Base-by-base conservation (phyloP, 2,113 vertebrate genomes). In the Carassius auratus region DNA sequence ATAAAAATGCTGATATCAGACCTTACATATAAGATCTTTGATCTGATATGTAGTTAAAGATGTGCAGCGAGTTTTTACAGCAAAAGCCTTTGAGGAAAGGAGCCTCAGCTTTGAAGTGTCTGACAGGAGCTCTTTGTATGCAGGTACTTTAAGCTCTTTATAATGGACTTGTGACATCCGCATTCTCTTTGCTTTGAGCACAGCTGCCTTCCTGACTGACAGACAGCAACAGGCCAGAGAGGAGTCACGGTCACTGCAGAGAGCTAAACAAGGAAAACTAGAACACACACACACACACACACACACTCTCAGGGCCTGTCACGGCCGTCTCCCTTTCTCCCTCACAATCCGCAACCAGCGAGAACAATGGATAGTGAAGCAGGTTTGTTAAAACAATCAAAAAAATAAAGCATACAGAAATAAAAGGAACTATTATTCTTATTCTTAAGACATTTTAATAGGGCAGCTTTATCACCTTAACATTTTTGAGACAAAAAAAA, bases 161-260 rank as follows among this genome's bases (percentile, higher is more conserved):
- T 30, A 82, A 36, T 21, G 26, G 62, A 82, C 62, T 36, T 21
- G 23, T 55, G 64, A 82, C 80, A 36, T 82, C 80, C 45, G 48
- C 80, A 55, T 82, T 82, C 64, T 48, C 69, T 26, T 13, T 15
- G 80, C 59, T 81, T 23, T 30, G 62, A 38, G 55, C n/a, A 59
- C 66, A 81, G 66, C 19, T 38, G 10, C 48, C 30, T 38, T 13
- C 55, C 15, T 42, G 62, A 77, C 15, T 57, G 75, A 78, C 45
- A 38, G 42, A 81, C 42, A 8, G 62, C 45, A 52, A 42, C 36
- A 17, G 36, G 21, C 12, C 57, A 42, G 36, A 30, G 62, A 50
- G 62, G 7, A 12, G 84, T 42, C 59, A 64, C 57, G 61, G 73
- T 21, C 73, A 48, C 4, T 64, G 83, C 17, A 59, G 17, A 75